phyloP scores from a whole-genome alignment of 1,140 invertebrate species.

The Trichoplusia ni region DNA sequence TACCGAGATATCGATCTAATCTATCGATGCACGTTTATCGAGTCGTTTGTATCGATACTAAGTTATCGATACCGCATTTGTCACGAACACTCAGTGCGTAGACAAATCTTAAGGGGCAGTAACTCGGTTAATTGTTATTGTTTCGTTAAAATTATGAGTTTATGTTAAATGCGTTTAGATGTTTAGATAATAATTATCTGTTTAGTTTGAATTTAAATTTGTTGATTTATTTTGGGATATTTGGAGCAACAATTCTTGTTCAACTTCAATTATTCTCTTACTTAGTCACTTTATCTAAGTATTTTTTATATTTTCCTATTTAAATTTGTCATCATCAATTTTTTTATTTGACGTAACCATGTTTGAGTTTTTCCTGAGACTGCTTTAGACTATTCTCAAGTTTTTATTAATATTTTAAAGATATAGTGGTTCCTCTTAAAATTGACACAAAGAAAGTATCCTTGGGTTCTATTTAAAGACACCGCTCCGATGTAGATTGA shows the following conservation, averaged over 20 bases:
- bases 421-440: constrained; percentile 13
- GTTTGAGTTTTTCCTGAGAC: too few species aligned
- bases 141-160: background rate
- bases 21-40: constrained; percentile 69
- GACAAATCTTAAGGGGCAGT: constrained; percentile 26
- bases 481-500: constrained; percentile 17
- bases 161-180: background rate
- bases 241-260: too few species aligned
- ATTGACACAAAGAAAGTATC: constrained; percentile 11
- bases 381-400: too few species aligned
- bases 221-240: too few species aligned
- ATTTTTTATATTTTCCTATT: too few species aligned
- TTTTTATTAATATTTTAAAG: too few species aligned
- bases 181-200: too few species aligned
- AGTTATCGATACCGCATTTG: constrained; percentile 68
- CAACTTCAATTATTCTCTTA: too few species aligned
- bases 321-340: too few species aligned
- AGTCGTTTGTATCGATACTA: constrained; percentile 63
- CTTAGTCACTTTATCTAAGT: too few species aligned
- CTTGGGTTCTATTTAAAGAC: background rate
- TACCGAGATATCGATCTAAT: constrained; percentile 68
- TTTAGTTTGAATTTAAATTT: too few species aligned
- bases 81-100: constrained; percentile 54
- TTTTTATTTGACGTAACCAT: too few species aligned
- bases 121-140: constrained; percentile 7